A percentile compares a stretch with the other conserved stretches of the same genome.
phyloP scores from a whole-genome alignment of 2,888 invertebrate genomes.

The Cerceris rybyensis region DNA sequence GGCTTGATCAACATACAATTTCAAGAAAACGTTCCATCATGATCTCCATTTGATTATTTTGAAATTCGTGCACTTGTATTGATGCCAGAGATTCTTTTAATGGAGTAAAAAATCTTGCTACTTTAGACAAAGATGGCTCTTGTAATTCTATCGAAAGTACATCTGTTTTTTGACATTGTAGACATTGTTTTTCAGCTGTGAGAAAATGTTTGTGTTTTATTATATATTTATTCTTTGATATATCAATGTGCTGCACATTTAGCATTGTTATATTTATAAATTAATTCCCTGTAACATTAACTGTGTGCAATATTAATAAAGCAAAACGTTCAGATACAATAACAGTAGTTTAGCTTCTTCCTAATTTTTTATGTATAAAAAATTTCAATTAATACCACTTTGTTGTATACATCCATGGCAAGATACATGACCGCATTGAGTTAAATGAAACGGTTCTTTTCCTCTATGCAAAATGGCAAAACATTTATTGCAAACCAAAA shows the following conservation, averaged over 20 bases:
- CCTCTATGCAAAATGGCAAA: slow-evolving; percentile 25
- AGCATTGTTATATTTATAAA: too few species aligned
- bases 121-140: slow-evolving; percentile 43
- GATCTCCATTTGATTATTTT: slow-evolving; percentile 46
- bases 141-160: slow-evolving; percentile 36
- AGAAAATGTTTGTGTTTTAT: background rate
- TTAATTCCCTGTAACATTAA: too few species aligned
- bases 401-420: slow-evolving; percentile 49
- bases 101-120: slow-evolving; percentile 42
- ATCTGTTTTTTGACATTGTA: slow-evolving; percentile 38
- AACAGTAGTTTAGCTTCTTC: background rate
- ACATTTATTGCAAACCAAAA: slow-evolving; percentile 60
- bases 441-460: slow-evolving; percentile 54
- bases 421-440: slow-evolving; percentile 62
- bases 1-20: slow-evolving; percentile 32
- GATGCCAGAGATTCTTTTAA: slow-evolving; percentile 36
- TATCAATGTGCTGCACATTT: too few species aligned
- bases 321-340: background rate
- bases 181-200: slow-evolving; percentile 52
- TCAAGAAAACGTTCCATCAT: slow-evolving; percentile 42
- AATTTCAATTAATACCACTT: slow-evolving; percentile 28
- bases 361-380: background rate
- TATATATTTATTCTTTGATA: too few species aligned
- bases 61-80: slow-evolving; percentile 36
- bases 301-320: too few species aligned